Conservation (phyloP, 2,888 invertebrate species). For the Trachelus troglodyta region DNA sequence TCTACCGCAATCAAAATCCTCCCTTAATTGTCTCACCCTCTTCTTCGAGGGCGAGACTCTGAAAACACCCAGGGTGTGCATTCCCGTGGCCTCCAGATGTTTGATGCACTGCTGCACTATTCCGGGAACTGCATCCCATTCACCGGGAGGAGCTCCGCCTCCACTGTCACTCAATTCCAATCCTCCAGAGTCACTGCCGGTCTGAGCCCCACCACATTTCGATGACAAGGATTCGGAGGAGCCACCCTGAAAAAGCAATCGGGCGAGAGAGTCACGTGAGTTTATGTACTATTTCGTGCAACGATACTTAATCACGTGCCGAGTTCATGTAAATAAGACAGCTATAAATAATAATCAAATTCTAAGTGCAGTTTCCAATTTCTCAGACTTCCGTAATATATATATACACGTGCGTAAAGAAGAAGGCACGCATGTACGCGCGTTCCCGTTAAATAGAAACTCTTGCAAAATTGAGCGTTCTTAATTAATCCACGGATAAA, state of each 20-base stretch:
- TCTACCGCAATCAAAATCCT: slow-evolving; percentile 89
- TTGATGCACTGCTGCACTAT: slow-evolving; percentile 84
- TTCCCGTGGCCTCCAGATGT: slow-evolving; percentile 83
- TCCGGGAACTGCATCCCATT: slow-evolving; percentile 74
- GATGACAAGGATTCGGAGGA: slow-evolving; percentile 80
- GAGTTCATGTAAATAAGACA: neutral
- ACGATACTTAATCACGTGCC: neutral
- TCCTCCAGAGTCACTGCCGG: slow-evolving; percentile 59
- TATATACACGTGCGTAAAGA: neutral
- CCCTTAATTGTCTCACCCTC: slow-evolving; percentile 89
- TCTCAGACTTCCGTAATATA: neutral
- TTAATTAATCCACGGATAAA: slow-evolving; percentile 60
- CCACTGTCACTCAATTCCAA: slow-evolving; percentile 69
- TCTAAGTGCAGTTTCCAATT: neutral
- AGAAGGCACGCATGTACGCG: neutral
- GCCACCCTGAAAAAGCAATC: slow-evolving; percentile 73
- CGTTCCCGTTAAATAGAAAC: slow-evolving; percentile 46
- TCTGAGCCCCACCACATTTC: slow-evolving; percentile 54
- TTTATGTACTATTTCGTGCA: neutral
- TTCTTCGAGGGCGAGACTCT: slow-evolving; percentile 93
- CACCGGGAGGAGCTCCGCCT: slow-evolving; percentile 67
- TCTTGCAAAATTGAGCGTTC: slow-evolving; percentile 56
- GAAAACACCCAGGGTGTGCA: slow-evolving; percentile 90
- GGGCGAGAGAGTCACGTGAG: neutral
- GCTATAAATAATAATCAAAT: neutral